Evolutionary conservation across 2,888 invertebrate genomes (phyloP), one percentile per base, ranked within the genome.

Genomic region (Endotricha flammealis): DNA sequence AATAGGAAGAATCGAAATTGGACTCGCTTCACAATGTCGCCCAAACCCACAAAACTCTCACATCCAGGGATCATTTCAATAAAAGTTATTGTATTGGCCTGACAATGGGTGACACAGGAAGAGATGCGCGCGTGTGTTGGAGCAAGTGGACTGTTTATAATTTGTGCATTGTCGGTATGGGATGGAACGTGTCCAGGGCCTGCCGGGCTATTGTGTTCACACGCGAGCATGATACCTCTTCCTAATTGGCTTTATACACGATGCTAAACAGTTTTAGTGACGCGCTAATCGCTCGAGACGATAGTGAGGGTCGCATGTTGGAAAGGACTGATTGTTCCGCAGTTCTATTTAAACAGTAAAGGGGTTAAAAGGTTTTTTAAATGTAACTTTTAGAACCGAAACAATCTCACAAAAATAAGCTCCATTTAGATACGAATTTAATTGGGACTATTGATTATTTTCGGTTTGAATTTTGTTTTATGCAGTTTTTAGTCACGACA

Each of bases 101-200:
- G 75, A 85, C 86, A 86, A 86, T 85, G 70, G 65, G 61, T 67
- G 63, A 57, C 66, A 69, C 80, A 83, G 85, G 86, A 86, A 85
- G 79, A 77, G 80, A 79, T 79, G 77, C 69, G 79, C 68, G 68
- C 64, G 70, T 70, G 77, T 79, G 74, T 78, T 73, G 77, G 66
- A 64, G 77, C 81, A 81, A 85, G 83, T 83, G 82, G 76, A 78
- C 80, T 86, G 86, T 83, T 83, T 83, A 86, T 85, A 85, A 86
- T 86, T 83, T 80, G 83, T 78, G 62, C 72, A 81, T 85, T 86
- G 83, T 85, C 64, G 55, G 44, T 57, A 51, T 51, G 64, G 70
- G 74, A 76, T 71, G 71, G 71, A 75, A 73, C 76, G 78, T 75
- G 78, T 65, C 72, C 70, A 64, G 57, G 53, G 56, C 47, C 55